Evolutionary conservation across 2,888 invertebrate species (phyloP).

Genomic region (Timema podura): DNA sequence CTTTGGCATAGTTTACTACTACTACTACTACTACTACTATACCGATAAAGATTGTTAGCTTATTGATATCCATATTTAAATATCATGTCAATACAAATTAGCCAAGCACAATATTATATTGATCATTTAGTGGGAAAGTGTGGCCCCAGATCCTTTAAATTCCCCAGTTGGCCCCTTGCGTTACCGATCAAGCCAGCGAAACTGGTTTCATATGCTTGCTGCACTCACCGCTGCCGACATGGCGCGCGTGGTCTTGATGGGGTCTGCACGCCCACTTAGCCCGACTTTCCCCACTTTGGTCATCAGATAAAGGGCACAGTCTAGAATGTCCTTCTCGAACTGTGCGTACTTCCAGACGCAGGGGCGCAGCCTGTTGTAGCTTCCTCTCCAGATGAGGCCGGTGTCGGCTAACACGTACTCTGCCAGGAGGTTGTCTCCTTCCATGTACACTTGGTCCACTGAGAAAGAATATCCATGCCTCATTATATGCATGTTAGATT

Average conservation of each 20-base stretch:
- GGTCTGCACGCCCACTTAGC: slow-evolving; percentile 66
- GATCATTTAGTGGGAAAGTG: too few species aligned
- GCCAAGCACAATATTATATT: too few species aligned
- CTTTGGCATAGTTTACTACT: too few species aligned
- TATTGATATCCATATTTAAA: too few species aligned
- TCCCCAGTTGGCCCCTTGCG: too few species aligned
- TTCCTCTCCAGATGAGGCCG: slow-evolving; percentile 88
- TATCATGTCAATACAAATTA: too few species aligned
- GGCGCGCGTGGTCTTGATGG: slow-evolving; percentile 69
- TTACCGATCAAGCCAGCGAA: too few species aligned
- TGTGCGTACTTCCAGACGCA: slow-evolving; percentile 91
- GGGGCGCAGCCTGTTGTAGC: slow-evolving; percentile 76
- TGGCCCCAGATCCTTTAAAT: too few species aligned
- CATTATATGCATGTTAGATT: too few species aligned
- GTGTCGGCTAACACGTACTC: slow-evolving; percentile 84
- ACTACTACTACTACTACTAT: too few species aligned
- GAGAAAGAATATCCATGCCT: slow-evolving; percentile 23
- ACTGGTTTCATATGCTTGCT: slow-evolving; percentile 27
- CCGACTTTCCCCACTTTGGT: slow-evolving; percentile 66
- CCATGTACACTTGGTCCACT: slow-evolving; percentile 61
- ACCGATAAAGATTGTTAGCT: too few species aligned
- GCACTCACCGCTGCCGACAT: slow-evolving; percentile 74
- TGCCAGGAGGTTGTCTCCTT: slow-evolving; percentile 64
- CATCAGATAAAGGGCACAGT: slow-evolving; percentile 72
- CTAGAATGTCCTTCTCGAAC: slow-evolving; percentile 76